A percentile compares a stretch with the other conserved stretches of the same genome.
Evolutionary conservation across 2,797 vertebrate species (phyloP).

Genomic region (Micropoecilia bifurca): DNA sequence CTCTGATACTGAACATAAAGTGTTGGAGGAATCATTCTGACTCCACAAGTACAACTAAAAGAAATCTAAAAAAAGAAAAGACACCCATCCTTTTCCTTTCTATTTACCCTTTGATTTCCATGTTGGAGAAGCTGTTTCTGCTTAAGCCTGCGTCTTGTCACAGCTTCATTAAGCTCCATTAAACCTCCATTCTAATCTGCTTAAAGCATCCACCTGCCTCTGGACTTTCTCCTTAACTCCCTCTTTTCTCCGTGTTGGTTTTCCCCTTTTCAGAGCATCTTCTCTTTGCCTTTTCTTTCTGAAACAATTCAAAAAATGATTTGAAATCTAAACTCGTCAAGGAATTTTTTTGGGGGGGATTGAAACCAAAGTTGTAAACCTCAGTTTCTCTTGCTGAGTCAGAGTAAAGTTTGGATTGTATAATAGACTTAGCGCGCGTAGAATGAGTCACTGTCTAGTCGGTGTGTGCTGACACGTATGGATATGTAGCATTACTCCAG

Average conservation of each 20-base stretch:
- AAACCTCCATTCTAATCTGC: not conserved
- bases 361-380: not conserved
- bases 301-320: not conserved
- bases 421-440: conserved; percentile 2
- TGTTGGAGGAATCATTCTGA: not conserved
- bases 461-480: conserved; percentile 33
- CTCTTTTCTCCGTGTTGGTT: not conserved
- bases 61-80: not conserved
- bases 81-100: not conserved
- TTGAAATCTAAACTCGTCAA: conserved; percentile 7
- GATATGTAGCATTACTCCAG: conserved; percentile 27
- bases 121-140: conserved; percentile 32
- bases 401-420: not conserved
- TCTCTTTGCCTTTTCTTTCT: not conserved
- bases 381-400: not conserved
- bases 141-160: conserved; percentile 25
- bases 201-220: not conserved
- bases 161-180: conserved; percentile 36
- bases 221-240: not conserved
- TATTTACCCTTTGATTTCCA: not conserved
- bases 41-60: not conserved
- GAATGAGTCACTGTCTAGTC: conserved; percentile 59
- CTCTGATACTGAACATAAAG: not conserved
- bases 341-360: conserved; percentile 11
- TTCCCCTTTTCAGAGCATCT: not conserved